Evolutionary conservation across 2,797 vertebrate species (phyloP).

Genomic region (Acanthiza pusilla): DNA sequence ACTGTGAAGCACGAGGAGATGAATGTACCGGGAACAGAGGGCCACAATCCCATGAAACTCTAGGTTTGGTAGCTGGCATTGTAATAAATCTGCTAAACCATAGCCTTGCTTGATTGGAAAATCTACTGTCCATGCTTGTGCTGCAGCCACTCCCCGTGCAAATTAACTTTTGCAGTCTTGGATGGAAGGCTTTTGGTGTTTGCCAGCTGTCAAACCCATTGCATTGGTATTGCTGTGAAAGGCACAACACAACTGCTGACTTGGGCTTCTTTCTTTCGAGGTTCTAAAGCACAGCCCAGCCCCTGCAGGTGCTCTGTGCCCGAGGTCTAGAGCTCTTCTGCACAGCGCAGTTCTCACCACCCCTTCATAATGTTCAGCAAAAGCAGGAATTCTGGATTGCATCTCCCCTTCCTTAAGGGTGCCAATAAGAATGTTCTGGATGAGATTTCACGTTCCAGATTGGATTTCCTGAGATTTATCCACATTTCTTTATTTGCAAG

Average conservation of each 20-base stretch:
- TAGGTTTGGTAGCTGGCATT: not conserved
- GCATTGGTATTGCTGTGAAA: not conserved
- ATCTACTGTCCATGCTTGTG: not conserved
- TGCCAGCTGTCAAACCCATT: accelerated
- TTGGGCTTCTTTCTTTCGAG: not conserved
- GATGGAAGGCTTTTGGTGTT: not conserved
- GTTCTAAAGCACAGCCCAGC: accelerated
- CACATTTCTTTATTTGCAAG: not conserved
- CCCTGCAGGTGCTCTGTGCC: not conserved
- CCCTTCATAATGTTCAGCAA: not conserved
- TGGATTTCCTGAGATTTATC: not conserved
- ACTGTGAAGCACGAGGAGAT: not conserved
- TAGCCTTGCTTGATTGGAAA: not conserved
- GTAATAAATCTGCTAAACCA: not conserved
- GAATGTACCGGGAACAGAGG: not conserved
- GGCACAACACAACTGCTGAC: not conserved
- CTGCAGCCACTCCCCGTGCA: not conserved
- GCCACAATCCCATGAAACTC: not conserved
- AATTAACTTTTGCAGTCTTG: not conserved
- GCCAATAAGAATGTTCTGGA: not conserved
- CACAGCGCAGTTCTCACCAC: not conserved
- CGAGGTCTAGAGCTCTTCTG: not conserved
- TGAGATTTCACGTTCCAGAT: not conserved
- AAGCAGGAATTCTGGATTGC: not conserved
- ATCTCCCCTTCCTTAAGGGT: not conserved